phyloP scores from a whole-genome alignment of 2,888 invertebrate genomes.

The Glyphotaelius pellucidus region DNA sequence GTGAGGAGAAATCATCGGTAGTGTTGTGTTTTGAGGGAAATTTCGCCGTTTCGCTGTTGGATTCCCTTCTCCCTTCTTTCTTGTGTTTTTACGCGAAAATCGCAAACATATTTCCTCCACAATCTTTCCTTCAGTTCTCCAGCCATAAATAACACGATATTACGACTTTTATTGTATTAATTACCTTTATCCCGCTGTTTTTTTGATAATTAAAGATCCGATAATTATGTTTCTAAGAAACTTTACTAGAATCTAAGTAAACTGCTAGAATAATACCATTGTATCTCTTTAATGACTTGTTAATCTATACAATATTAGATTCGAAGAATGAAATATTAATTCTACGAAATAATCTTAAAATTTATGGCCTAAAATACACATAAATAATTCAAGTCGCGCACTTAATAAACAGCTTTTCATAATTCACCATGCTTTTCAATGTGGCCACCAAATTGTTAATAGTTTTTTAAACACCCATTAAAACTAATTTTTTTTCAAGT shows the following conservation, averaged over 20 bases:
- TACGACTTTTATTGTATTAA: conserved; percentile 47
- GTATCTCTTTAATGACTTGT: background rate
- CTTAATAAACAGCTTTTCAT: conserved; percentile 1
- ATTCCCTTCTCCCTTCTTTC: conserved; percentile 6
- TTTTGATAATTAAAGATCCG: conserved; percentile 20
- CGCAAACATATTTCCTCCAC: conserved; percentile 47
- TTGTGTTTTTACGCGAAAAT: conserved; percentile 43
- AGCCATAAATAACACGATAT: conserved; percentile 47
- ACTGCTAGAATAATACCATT: background rate
- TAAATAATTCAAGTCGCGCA: background rate
- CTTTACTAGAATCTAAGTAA: conserved; percentile 30
- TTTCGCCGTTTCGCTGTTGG: background rate
- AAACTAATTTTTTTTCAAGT: conserved; percentile 31
- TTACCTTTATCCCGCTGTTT: conserved; percentile 51
- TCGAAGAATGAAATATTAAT: background rate
- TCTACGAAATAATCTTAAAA: background rate
- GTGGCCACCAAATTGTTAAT: conserved; percentile 24
- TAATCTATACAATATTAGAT: background rate
- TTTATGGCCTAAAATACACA: background rate
- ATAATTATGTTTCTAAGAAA: conserved; percentile 49
- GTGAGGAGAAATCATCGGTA: conserved; percentile 27
- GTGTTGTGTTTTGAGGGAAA: background rate
- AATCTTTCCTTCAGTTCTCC: conserved; percentile 40
- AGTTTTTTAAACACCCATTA: conserved; percentile 39
- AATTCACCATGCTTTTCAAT: conserved; percentile 11